Evolutionary conservation across 2,797 vertebrate species (phyloP), one percentile per base, ranked within the genome.

Genomic region (Gallinago solitaria): DNA sequence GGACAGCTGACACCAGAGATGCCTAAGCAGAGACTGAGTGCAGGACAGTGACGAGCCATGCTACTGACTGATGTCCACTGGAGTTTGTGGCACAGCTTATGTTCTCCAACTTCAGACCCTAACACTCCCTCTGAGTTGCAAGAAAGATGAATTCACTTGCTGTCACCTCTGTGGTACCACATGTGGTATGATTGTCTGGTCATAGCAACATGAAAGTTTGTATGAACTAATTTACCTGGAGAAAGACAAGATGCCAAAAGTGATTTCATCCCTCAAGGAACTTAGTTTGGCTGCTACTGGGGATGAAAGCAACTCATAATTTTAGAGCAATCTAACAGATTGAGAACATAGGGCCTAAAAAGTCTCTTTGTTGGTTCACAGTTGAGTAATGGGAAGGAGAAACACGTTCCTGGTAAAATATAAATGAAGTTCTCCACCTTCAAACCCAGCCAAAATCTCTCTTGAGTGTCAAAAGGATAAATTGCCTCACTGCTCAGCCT

Each of bases 31-130:
- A 71, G 43, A 6, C 35, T 32, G 15, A 12, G 7, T 1, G 10
- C 0, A 0, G 25, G 45, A 11, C 57, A 64, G 24, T 2, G 16
- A 17, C 3, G 30, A 69, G 7, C 47, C 0, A 1, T 21, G 35
- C 15, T 63, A 4, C 50, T 27, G 33, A 12, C 32, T 48, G 45
- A 54, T 35, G 19, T 9, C 59, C 51, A 39, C 2, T 16, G 18
- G 45, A 59, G 18, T 24, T 71, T 83, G 37, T 47, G 83, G 69
- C 32, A 63, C 60, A 21, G 14, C 15, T 11, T 14, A 10, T 35
- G 11, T 16, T 73, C 33, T 37, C 23, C 19, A 43, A 5, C 10
- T n/a, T 71, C 60, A 78, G 37, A 51, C 21, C 9, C 28, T 17
- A 37, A 25, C 17, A 68, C 25, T 8, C 3, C 19, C 19, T 54